Conservation (phyloP, 2,888 invertebrate genomes). For the Amiota mariae region DNA sequence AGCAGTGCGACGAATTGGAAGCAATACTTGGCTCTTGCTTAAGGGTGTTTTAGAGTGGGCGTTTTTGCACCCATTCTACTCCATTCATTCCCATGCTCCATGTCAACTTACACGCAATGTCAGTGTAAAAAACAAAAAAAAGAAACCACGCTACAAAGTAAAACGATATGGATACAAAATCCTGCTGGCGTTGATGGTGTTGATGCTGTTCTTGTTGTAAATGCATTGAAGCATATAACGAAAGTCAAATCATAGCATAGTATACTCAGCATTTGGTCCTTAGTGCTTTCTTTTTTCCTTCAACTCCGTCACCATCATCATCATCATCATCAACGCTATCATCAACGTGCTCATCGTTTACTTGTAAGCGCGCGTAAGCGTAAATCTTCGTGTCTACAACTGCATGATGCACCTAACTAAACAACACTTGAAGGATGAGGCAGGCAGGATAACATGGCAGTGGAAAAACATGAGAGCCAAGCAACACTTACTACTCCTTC, state of each 20-base stretch:
- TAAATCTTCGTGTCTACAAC: slow-evolving; percentile 33
- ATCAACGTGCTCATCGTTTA: slow-evolving; percentile 26
- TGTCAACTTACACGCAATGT: neutral
- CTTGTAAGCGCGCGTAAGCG: slow-evolving; percentile 49
- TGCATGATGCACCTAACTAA: slow-evolving; percentile 24
- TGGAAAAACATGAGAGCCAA: neutral
- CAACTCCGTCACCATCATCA: slow-evolving; percentile 6
- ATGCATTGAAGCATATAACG: slow-evolving; percentile 61
- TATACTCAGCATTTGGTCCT: slow-evolving; percentile 2
- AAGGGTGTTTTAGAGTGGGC: slow-evolving; percentile 22
- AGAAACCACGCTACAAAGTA: slow-evolving; percentile 3
- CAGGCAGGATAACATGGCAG: neutral
- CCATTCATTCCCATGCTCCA: neutral
- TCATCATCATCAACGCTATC: neutral
- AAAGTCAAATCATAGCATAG: slow-evolving; percentile 40
- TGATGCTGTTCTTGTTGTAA: slow-evolving; percentile 32
- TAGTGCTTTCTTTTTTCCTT: neutral
- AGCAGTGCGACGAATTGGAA: slow-evolving; percentile 69
- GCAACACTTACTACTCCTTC: too few species aligned
- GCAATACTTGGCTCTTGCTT: slow-evolving; percentile 44
- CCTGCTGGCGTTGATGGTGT: neutral
- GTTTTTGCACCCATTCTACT: neutral
- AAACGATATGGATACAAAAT: slow-evolving; percentile 21
- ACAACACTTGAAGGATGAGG: slow-evolving; percentile 16
- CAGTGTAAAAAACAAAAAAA: slow-evolving; percentile 21